Conservation (phyloP, 1,140 invertebrate genomes). For the Lepidurus apus region DNA sequence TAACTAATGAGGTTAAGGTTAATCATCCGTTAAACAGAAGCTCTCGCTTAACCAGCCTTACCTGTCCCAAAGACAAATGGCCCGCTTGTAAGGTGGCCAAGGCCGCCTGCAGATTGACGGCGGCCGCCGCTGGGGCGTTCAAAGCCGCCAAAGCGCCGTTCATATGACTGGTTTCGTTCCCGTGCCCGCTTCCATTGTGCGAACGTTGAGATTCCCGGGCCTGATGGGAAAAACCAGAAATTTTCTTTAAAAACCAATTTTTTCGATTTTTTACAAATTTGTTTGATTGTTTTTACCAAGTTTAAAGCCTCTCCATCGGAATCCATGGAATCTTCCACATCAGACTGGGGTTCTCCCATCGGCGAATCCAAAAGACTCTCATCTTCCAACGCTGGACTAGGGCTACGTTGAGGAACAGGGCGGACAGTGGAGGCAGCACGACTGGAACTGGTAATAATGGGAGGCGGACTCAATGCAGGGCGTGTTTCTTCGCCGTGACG, state of each 20-base stretch:
- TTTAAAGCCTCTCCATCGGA: slow-evolving; percentile 53
- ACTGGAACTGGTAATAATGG: neutral
- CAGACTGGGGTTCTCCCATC: slow-evolving; percentile 19
- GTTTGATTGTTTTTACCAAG: slow-evolving; percentile 45
- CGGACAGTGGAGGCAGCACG: neutral
- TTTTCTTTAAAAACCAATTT: neutral
- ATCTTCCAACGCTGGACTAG: slow-evolving; percentile 6
- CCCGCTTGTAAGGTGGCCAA: slow-evolving; percentile 58
- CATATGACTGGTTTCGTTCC: slow-evolving; percentile 44
- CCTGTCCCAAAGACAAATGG: slow-evolving; percentile 53
- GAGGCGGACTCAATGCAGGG: neutral
- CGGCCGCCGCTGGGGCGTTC: slow-evolving; percentile 36
- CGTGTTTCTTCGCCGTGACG: neutral
- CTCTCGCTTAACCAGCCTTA: slow-evolving; percentile 36
- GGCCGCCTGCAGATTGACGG: slow-evolving; percentile 52
- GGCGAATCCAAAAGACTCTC: slow-evolving; percentile 23
- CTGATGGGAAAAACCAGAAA: neutral
- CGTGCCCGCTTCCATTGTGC: slow-evolving; percentile 44
- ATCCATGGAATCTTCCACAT: slow-evolving; percentile 50
- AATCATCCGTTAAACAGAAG: slow-evolving; percentile 24
- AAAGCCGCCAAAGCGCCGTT: slow-evolving; percentile 34
- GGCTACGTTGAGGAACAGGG: neutral
- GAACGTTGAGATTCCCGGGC: neutral
- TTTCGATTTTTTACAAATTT: too few relatives aligned
- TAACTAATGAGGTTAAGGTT: slow-evolving; percentile 46